phyloP scores from a whole-genome alignment of 1,140 invertebrate species.

The Zaprionus africanus region DNA sequence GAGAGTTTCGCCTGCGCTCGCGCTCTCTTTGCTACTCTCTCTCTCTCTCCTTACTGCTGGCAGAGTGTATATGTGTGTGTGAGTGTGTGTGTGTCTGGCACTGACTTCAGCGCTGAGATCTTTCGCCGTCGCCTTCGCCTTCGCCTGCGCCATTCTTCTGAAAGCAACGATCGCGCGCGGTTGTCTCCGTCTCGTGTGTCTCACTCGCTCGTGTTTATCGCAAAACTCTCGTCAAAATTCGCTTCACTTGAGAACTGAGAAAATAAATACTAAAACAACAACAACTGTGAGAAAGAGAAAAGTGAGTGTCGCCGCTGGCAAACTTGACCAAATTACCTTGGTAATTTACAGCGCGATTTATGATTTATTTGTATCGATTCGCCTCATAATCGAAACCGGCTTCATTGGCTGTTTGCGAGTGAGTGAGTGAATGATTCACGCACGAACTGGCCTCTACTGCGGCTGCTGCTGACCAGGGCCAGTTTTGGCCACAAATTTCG shows the following conservation, averaged over 20 bases:
- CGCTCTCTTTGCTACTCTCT: background rate
- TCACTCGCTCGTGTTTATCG: conserved; percentile 15
- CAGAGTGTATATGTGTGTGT: conserved; percentile 13
- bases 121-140: conserved; percentile 43
- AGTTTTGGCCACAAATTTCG: conserved; percentile 8
- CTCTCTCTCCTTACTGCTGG: background rate
- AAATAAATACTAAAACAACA: background rate
- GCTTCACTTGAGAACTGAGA: conserved; percentile 5
- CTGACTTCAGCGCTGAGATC: conserved; percentile 46
- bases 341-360: background rate
- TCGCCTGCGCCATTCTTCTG: conserved; percentile 57
- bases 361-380: background rate
- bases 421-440: background rate
- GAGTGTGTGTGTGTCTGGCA: conserved; percentile 36
- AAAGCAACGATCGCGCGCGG: conserved; percentile 74
- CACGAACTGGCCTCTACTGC: background rate
- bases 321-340: background rate
- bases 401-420: conserved; percentile 1
- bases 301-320: background rate
- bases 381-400: conserved; percentile 32
- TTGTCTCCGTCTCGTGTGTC: conserved; percentile 26
- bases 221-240: background rate
- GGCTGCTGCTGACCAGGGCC: background rate
- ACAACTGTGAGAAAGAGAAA: conserved; percentile 1
- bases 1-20: background rate